phyloP scores from a whole-genome alignment of 2,797 vertebrate genomes.

The Steatocranus sp. region DNA sequence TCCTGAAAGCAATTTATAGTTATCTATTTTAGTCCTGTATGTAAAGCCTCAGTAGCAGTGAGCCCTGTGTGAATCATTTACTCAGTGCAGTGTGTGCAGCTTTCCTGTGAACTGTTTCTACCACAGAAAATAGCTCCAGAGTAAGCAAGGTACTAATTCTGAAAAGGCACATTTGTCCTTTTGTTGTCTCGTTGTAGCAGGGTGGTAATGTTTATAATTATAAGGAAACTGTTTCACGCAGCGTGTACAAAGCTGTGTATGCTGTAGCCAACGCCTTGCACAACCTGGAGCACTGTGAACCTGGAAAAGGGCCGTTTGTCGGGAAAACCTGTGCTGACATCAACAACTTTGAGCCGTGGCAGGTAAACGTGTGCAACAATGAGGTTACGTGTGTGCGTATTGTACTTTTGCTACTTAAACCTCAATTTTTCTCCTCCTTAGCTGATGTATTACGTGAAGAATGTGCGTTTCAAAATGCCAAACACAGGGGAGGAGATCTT shows the following conservation, averaged over 20 bases:
- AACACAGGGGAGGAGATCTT: conserved; percentile 67
- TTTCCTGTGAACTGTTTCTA: background rate
- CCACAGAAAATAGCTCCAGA: background rate
- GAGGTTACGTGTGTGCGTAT: background rate
- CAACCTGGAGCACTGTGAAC: conserved; percentile 71
- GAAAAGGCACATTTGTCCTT: background rate
- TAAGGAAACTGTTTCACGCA: background rate
- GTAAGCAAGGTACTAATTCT: background rate
- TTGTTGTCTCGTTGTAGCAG: background rate
- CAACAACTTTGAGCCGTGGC: conserved; percentile 82
- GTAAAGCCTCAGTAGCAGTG: background rate
- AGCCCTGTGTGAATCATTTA: background rate
- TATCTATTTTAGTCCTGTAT: background rate
- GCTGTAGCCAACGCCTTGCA: conserved; percentile 82
- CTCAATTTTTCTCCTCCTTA: conserved; percentile 26
- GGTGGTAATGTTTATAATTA: background rate
- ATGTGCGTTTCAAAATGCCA: conserved; percentile 69
- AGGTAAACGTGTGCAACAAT: conserved; percentile 62
- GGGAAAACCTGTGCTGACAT: conserved; percentile 70
- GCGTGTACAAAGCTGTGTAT: conserved; percentile 84
- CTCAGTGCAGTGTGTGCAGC: background rate
- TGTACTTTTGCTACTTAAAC: background rate
- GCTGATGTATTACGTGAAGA: conserved; percentile 85
- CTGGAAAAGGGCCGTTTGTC: conserved; percentile 70
- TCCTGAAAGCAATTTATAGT: background rate